phyloP scores from a whole-genome alignment of 1,140 invertebrate genomes.

The Trypoxylus dichotomus region DNA sequence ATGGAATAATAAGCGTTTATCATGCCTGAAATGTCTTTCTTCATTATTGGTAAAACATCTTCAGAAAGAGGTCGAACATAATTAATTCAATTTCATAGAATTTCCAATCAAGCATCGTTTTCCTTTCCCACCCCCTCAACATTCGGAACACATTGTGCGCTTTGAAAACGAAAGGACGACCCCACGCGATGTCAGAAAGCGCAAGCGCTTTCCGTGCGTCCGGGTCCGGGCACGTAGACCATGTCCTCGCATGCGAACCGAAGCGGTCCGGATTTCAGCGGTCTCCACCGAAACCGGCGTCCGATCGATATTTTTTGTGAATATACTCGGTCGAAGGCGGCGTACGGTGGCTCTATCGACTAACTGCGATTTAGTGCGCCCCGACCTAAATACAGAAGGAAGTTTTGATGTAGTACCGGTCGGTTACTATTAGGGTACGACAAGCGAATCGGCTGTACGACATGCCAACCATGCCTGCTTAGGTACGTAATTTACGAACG shows the following conservation, averaged over 20 bases:
- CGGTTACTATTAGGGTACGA: not conserved
- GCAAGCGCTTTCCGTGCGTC: not conserved
- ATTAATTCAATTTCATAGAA: not conserved
- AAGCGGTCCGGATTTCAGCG: not conserved
- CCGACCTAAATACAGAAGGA: conserved; percentile 10
- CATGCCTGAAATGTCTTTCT: too few relatives aligned
- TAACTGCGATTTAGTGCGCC: conserved; percentile 1
- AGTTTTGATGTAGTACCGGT: conserved; percentile 11
- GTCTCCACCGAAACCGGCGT: not conserved
- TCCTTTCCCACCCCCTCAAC: not conserved
- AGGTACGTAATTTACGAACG: not conserved
- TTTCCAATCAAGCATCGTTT: not conserved
- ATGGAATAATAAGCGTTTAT: too few relatives aligned
- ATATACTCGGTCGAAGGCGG: not conserved
- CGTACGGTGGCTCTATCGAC: conserved; percentile 4
- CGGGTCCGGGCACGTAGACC: conserved; percentile 8
- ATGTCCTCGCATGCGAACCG: not conserved
- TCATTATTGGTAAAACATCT: too few relatives aligned
- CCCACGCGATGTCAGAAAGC: not conserved
- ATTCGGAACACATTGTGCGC: not conserved
- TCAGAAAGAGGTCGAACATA: not conserved
- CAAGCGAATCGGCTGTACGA: not conserved
- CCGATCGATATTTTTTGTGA: conserved; percentile 16
- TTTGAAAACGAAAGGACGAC: not conserved
- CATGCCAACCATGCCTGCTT: not conserved